phyloP scores from a whole-genome alignment of 2,113 vertebrate genomes.

The Mormyrus iriodes region DNA sequence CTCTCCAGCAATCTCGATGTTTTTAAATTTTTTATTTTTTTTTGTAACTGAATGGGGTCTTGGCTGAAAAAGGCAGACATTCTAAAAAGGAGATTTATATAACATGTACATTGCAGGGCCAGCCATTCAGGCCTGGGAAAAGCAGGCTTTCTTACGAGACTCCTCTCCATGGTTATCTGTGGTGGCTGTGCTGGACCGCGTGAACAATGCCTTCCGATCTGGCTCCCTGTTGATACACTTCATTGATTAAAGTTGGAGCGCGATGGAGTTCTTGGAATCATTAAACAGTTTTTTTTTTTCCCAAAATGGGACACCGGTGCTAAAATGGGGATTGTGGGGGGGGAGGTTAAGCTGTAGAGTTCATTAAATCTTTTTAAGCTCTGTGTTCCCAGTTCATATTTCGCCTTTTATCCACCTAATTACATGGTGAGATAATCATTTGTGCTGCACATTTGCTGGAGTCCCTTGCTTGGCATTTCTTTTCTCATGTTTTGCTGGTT shows the following conservation, averaged over 20 bases:
- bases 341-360: constrained; percentile 50
- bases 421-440: constrained; percentile 45
- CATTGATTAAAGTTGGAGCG: constrained; percentile 57
- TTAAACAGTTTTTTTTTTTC: constrained; percentile 52
- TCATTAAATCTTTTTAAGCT: constrained; percentile 50
- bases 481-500: background rate
- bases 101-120: constrained; percentile 56
- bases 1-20: constrained; percentile 8
- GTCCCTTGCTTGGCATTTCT: background rate
- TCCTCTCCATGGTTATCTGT: constrained; percentile 59
- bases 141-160: constrained; percentile 52
- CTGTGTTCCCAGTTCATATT: constrained; percentile 28
- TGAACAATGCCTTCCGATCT: constrained; percentile 49
- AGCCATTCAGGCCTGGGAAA: constrained; percentile 61
- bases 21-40: background rate
- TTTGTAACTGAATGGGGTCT: constrained; percentile 27
- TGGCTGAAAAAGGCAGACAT: constrained; percentile 57
- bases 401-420: constrained; percentile 38
- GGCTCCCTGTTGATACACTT: constrained; percentile 54
- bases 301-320: constrained; percentile 27
- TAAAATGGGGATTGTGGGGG: constrained; percentile 32
- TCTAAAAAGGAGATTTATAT: constrained; percentile 61
- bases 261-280: constrained; percentile 53
- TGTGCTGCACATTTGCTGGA: constrained; percentile 16
- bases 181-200: constrained; percentile 50